Base-by-base conservation (phyloP, 1,140 invertebrate species). In the Cephus cinctus region DNA sequence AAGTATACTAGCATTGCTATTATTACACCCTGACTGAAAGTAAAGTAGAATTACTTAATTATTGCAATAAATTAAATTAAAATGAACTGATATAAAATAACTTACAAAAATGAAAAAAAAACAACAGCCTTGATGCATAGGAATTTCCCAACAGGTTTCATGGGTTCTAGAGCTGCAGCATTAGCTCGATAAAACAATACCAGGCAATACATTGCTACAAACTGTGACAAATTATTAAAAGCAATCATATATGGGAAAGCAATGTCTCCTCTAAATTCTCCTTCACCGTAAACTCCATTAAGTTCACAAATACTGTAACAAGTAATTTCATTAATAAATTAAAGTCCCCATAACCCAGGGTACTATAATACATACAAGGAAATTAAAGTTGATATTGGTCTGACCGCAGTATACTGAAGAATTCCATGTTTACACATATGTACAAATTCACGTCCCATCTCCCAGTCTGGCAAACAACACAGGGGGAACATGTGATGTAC, bases 101-200 rank as follows among this genome's bases (percentile, higher is more conserved):
- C 92, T 89, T 85, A 96, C 94, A 96, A 97, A 77, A 98, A 98
- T 43, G 94, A 96, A 64, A 97, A 94, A 78, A 98, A 98, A 9
- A 98, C 92, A 43, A 98, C 95, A 63, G 92, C 90, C 81, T 98
- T 98, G 50, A 98, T 96, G 71, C 95, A 98, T n/a, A 98, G 78
- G 78, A 98, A 98, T 76, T 98, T 98, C 46, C 90, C 89, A 55
- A 98, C 81, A 5, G 95, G 94, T 64, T 89, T 89, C 86, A 98
- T 94, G 12, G 94, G 93, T 56, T 85, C 83, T 4, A 98, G 73
- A 73, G 96, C 91, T 52, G 87, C 81, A 59, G 84, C 84, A 73
- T 91, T 94, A 6, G 92, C 93, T 75, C 82, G 85, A 69, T 98
- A 98, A 72, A 98, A 98, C 41, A 98, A 77, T 4, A 97, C 89